These are phyloP conservation scores for Mionectes macconnelli DNA, from an alignment of 2,113 vertebrate species.

Conservation along the genomic window DNA sequence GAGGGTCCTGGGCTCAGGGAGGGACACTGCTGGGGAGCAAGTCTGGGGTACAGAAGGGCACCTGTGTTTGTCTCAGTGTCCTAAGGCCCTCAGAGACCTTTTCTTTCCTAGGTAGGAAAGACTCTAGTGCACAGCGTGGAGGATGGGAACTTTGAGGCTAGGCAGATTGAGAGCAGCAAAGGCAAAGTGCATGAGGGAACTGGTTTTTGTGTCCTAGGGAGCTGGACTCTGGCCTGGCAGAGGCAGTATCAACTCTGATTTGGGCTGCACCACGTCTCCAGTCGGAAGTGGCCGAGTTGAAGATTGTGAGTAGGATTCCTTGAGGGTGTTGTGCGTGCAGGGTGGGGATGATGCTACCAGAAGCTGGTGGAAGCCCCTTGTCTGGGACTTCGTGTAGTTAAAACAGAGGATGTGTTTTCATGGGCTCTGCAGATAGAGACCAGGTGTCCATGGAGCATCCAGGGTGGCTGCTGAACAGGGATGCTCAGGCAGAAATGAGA, in stretches of 20 bases:
- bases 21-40: not conserved
- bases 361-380: not conserved
- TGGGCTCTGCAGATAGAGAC: not conserved
- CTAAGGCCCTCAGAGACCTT: not conserved
- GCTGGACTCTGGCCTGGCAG: slow-evolving; percentile 91
- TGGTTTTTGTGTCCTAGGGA: slow-evolving; percentile 76
- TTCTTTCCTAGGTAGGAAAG: not conserved
- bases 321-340: fast-evolving
- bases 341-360: not conserved
- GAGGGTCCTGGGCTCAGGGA: not conserved
- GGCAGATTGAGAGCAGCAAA: not conserved
- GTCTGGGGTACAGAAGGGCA: not conserved
- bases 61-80: not conserved
- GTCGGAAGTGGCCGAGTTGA: slow-evolving; percentile 90
- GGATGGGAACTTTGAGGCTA: not conserved
- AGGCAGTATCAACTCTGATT: slow-evolving; percentile 94
- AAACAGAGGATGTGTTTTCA: not conserved
- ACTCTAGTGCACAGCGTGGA: not conserved
- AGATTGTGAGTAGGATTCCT: slow-evolving; percentile 82
- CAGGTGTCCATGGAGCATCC: not conserved
- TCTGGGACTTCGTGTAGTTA: not conserved
- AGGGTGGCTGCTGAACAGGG: not conserved
- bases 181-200: not conserved
- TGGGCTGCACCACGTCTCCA: slow-evolving; percentile 97
- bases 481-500: not conserved